Base-by-base conservation (phyloP, 2,888 invertebrate genomes). In the Lysandra coridon region DNA sequence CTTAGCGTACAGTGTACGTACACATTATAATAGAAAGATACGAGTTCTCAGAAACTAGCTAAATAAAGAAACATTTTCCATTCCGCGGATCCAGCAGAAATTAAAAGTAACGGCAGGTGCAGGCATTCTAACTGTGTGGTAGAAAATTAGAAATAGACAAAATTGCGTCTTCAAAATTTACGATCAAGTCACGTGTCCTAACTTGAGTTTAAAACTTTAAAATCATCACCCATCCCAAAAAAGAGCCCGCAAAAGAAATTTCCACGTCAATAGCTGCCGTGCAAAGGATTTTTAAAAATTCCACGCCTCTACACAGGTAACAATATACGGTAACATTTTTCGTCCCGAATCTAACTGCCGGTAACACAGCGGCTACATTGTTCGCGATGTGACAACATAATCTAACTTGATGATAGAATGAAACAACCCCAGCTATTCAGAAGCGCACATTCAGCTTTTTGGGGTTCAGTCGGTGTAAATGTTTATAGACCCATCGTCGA, bases 371-470 rank as follows among this genome's bases (percentile, higher is more conserved):
- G 10, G 53, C 53, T 33, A 30, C 76, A 80, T 78, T 81, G 79
- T 80, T 80, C 74, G 80, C 79, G 79, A 79, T 80, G 80, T 83
- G 80, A 79, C 79, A 80, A 82, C 79, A 81, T 83, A 81, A 83
- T 82, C 80, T 80, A 81, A 79, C 80, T 79, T 79, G 80, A 80
- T 64, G 62, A 79, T 77, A 77, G 78, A 81, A 82, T 81, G 80
- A 80, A 79, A 80, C 78, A 80, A 79, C 78, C 57, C 79, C 33
- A 49, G 75, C 76, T 76, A 49, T 80, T 79, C 74, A 37, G 53
- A 7, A 23, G 57, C 76, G 57, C 53, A 37, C 33, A 37, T 14
- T 53, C 76, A 53, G 17, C 14, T 76, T 57, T 57, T 76, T 17
- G 33, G 57, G 30, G 33, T 33, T 30, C 74, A 74, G 69, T 37